Evolutionary conservation across 2,888 invertebrate genomes (phyloP).

Genomic region (Drosophila algonquin): DNA sequence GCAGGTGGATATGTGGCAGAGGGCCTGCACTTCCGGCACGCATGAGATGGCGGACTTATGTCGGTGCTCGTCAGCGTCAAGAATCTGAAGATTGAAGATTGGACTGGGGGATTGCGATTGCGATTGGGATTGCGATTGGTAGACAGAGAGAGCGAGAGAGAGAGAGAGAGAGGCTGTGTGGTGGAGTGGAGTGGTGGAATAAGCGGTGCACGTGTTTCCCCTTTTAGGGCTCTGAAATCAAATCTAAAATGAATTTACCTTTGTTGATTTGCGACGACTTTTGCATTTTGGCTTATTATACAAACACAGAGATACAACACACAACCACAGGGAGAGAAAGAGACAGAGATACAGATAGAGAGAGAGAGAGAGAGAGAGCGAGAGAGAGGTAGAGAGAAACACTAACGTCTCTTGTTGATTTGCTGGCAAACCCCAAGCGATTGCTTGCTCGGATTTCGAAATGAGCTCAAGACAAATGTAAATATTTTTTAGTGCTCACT

Average conservation of each 20-base stretch:
- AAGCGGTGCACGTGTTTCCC: conserved; percentile 68
- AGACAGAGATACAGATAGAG: neutral
- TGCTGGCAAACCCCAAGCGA: conserved; percentile 51
- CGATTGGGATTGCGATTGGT: neutral
- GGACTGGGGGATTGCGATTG: conserved; percentile 2
- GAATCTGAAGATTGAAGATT: conserved; percentile 5
- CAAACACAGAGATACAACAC: conserved; percentile 19
- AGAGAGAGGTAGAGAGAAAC: conserved; percentile 8
- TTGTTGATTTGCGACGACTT: conserved; percentile 67
- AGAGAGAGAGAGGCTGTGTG: no score
- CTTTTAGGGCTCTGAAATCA: conserved; percentile 56
- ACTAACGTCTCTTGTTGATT: conserved; percentile 53
- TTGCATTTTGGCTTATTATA: conserved; percentile 62
- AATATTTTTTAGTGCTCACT: conserved; percentile 64
- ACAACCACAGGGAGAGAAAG: neutral
- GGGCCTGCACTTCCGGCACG: conserved; percentile 43
- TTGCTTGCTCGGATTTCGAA: conserved; percentile 63
- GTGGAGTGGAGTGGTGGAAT: conserved; percentile 21
- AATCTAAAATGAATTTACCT: conserved; percentile 75
- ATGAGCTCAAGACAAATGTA: conserved; percentile 74
- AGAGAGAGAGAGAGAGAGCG: neutral
- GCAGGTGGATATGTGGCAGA: neutral
- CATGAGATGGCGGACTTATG: conserved; percentile 36
- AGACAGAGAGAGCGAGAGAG: no score
- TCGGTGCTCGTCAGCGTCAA: conserved; percentile 47